phyloP scores from a whole-genome alignment of 1,140 invertebrate genomes.

The Anadara kagoshimensis region DNA sequence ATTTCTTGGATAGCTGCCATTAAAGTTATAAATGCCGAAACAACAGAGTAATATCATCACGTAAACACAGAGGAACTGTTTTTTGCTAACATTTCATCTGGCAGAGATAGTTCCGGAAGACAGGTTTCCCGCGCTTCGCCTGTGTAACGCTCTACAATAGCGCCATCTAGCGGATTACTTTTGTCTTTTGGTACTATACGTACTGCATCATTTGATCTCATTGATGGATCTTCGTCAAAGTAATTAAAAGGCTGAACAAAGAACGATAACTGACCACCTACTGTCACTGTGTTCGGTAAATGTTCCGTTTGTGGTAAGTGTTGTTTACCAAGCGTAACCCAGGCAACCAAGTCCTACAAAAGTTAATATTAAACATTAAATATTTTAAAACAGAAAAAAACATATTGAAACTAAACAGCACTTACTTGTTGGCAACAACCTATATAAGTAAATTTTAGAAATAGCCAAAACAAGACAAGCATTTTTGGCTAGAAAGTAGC shows the following conservation, averaged over 20 bases:
- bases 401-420: too few relatives aligned
- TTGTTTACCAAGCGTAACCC: constrained; percentile 63
- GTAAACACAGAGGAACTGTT: too few relatives aligned
- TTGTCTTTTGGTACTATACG: constrained; percentile 76
- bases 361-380: too few relatives aligned
- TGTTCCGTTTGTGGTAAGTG: constrained; percentile 66
- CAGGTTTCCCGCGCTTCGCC: constrained; percentile 9
- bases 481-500: too few relatives aligned
- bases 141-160: constrained; percentile 44
- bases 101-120: constrained; percentile 4
- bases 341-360: constrained; percentile 65
- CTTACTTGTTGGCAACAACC: too few relatives aligned
- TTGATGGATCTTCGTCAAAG: constrained; percentile 61
- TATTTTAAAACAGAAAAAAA: too few relatives aligned
- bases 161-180: constrained; percentile 36
- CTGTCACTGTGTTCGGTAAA: constrained; percentile 59
- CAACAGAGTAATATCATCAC: too few relatives aligned
- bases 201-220: constrained; percentile 54
- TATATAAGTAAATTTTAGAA: too few relatives aligned
- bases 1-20: too few relatives aligned
- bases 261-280: constrained; percentile 52
- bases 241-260: constrained; percentile 65
- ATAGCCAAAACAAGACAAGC: too few relatives aligned
- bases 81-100: too few relatives aligned
- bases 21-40: too few relatives aligned